Evolutionary conservation across 2,113 vertebrate species (phyloP).

Genomic region (Archilochus colubris): DNA sequence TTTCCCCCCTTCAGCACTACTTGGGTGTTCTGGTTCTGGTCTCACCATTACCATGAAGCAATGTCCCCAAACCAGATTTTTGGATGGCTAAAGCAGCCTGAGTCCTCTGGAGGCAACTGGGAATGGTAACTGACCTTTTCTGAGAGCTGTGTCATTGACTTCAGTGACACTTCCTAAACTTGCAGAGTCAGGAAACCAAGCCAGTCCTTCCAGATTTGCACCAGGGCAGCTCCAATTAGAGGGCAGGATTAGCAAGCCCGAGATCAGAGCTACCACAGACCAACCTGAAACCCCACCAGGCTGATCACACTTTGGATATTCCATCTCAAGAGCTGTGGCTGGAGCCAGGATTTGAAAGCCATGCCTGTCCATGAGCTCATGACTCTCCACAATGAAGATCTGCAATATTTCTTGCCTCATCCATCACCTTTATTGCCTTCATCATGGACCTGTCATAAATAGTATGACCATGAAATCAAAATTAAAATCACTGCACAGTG

Average conservation of each 20-base stretch:
- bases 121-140: neutral
- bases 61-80: neutral
- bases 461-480: neutral
- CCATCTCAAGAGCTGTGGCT: neutral
- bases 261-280: neutral
- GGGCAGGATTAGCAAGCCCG: neutral
- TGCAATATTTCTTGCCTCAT: neutral
- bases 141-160: neutral
- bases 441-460: neutral
- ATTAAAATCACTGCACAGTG: neutral
- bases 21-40: neutral
- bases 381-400: neutral
- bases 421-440: neutral
- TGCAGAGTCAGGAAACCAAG: neutral
- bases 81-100: neutral
- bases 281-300: neutral
- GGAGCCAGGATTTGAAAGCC: neutral
- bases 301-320: neutral
- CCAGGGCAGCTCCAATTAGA: neutral
- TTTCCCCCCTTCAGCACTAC: neutral
- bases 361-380: neutral
- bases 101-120: neutral
- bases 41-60: rapidly evolving
- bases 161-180: neutral
- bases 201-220: neutral